Evolutionary conservation across 2,888 invertebrate genomes (phyloP).

Genomic region (Acanthosepion esculentum): DNA sequence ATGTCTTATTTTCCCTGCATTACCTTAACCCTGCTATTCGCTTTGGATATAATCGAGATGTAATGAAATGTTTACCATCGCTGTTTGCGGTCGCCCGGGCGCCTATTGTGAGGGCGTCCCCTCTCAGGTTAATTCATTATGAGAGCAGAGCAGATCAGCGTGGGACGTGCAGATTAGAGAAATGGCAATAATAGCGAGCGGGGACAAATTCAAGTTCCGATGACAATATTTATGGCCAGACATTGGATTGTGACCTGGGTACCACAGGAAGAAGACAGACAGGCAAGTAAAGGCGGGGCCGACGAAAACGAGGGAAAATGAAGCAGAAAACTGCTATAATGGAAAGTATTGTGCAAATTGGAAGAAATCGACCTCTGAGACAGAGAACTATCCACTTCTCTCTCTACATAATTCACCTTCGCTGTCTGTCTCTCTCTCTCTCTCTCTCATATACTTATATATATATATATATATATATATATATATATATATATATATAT

Average conservation of each 20-base stretch:
- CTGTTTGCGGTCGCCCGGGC: slow-evolving; percentile 2
- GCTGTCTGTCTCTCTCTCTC: too few relatives aligned
- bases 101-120: neutral
- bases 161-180: neutral
- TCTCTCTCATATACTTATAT: too few relatives aligned
- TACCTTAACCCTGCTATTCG: neutral
- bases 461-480: too few relatives aligned
- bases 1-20: neutral
- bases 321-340: too few relatives aligned
- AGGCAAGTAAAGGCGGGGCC: neutral
- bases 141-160: neutral
- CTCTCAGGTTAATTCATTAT: neutral
- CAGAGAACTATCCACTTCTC: too few relatives aligned
- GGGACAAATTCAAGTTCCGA: neutral
- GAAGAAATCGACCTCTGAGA: too few relatives aligned
- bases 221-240: neutral
- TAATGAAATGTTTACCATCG: slow-evolving; percentile 4
- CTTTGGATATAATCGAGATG: neutral
- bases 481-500: too few relatives aligned
- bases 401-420: too few relatives aligned
- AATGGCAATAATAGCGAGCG: neutral
- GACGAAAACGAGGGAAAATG: neutral
- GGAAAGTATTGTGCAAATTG: too few relatives aligned
- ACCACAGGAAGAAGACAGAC: neutral
- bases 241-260: neutral